These are phyloP conservation scores for Acrobasis repandana DNA, from an alignment of 2,888 invertebrate species.

Conservation along the genomic window DNA sequence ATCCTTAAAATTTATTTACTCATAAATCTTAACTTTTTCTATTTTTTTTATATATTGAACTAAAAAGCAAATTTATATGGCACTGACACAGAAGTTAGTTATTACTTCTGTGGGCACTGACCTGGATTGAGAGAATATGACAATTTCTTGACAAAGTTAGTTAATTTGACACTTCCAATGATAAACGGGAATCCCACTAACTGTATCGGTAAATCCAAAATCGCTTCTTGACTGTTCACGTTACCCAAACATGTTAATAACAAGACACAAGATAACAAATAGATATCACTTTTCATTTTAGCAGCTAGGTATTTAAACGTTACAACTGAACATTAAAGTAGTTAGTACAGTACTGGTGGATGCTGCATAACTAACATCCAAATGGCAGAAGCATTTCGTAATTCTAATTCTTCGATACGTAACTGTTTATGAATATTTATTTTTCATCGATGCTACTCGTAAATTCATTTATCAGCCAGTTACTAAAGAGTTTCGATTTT, in stretches of 20 bases:
- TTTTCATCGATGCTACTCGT: conserved; percentile 19
- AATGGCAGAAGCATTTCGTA: conserved; percentile 25
- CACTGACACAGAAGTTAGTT: no score
- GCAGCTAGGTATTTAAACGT: conserved; percentile 8
- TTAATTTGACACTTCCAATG: conserved; percentile 88
- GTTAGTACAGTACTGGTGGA: conserved; percentile 21
- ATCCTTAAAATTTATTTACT: no score
- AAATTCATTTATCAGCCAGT: background rate
- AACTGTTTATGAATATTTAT: conserved; percentile 31
- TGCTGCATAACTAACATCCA: conserved; percentile 13
- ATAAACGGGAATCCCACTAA: conserved; percentile 93
- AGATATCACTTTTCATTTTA: conserved; percentile 31
- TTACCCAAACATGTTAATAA: conserved; percentile 32
- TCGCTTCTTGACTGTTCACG: conserved; percentile 64
- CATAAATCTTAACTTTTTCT: no score
- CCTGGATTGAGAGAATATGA: conserved; percentile 91
- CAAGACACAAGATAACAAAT: conserved; percentile 31
- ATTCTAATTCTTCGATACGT: conserved; percentile 17
- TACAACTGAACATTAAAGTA: conserved; percentile 21
- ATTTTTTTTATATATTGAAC: no score
- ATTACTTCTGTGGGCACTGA: conserved; percentile 72
- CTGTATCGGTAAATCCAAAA: conserved; percentile 92
- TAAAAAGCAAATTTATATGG: no score
- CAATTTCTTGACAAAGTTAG: conserved; percentile 92
- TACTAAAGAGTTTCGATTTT: background rate